Percentiles rank a stretch among this genome's conserved stretches.
These are phyloP conservation scores for Tribolium freemani DNA, from an alignment of 2,888 invertebrate species.

Conservation along the genomic window DNA sequence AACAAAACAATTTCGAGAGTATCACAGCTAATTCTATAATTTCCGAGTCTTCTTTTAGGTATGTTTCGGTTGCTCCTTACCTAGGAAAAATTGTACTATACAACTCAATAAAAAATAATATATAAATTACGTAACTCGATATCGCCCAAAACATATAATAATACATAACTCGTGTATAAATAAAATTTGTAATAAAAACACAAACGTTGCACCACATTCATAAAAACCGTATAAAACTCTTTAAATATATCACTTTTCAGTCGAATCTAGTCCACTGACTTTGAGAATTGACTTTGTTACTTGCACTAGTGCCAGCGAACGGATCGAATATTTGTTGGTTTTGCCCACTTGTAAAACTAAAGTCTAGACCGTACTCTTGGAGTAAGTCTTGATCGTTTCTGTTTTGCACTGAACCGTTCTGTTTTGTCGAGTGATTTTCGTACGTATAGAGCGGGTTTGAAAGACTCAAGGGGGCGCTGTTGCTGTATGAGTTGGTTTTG, in stretches of 20 bases:
- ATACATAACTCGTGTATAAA: constrained; percentile 45
- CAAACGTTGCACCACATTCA: constrained; percentile 41
- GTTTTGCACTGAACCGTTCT: constrained; percentile 68
- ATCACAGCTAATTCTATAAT: constrained; percentile 62
- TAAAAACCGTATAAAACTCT: constrained; percentile 38
- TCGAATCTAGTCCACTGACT: constrained; percentile 76
- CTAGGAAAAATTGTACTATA: constrained; percentile 37
- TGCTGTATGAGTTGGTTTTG: constrained; percentile 65
- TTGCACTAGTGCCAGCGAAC: constrained; percentile 54
- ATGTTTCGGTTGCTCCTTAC: constrained; percentile 30
- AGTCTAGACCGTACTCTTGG: constrained; percentile 82
- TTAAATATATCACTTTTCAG: constrained; percentile 56
- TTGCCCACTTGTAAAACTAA: constrained; percentile 68
- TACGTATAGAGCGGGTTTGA: constrained; percentile 70
- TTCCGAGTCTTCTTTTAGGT: constrained; percentile 41
- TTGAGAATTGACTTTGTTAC: constrained; percentile 68
- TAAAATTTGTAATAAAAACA: constrained; percentile 48
- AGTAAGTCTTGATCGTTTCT: constrained; percentile 77
- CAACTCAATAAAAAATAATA: constrained; percentile 37
- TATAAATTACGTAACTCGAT: constrained; percentile 35
- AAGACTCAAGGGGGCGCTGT: constrained; percentile 67
- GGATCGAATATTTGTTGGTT: constrained; percentile 62
- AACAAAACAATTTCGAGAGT: constrained; percentile 57
- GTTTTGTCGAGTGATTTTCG: constrained; percentile 60
- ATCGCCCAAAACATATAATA: constrained; percentile 5